Base-by-base conservation (phyloP, 1,140 invertebrate genomes). In the Elymnias hypermnestra region DNA sequence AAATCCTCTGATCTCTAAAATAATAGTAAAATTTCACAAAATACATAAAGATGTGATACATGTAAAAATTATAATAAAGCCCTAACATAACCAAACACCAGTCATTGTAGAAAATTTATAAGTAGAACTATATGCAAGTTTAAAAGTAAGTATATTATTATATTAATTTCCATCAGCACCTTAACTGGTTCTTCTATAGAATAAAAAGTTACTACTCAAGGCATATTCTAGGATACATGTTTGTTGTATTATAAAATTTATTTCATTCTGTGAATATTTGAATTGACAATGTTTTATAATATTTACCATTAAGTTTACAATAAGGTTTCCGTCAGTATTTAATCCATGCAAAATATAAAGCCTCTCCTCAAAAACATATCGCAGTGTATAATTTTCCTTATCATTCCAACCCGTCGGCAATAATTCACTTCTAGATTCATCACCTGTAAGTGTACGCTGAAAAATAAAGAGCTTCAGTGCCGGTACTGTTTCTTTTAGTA, bases 321-420 rank as follows among this genome's bases (percentile, higher is more conserved):
- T 79, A 13, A 92, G 64, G 69, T 88, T 88, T 25, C 83, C 87
- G 66, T 92, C 90, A 15, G 90, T 89, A 33, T 79, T 89, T 28
- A 90, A 79, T n/a, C 87, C 91, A 60, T 91, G 86, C 1, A 94
- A 75, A 57, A 93, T 88, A 65, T 90, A 93, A 1, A 94, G 70
- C 63, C 89, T 87, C 6, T 88, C 88, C 36, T 92, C 77, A 36
- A 88, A 88, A 21, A 92, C 55, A 71, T 94, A 94, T 53, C 92
- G 88, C 5, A 94, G 62, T 1, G 89, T 82, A 69, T 92, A 93
- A 37, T 86, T 89, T 17, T 81, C 78, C 26, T 81, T 75, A 15
- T 88, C 85, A 72, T 91, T 94, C 93, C 93, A 94, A 41, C 79
- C 87, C 37, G 89, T 83, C 3, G 93, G 92, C 10, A 95, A 72